phyloP scores from a whole-genome alignment of 92 coral and sea anemone species.

The Zoanthus sansibaricus region DNA sequence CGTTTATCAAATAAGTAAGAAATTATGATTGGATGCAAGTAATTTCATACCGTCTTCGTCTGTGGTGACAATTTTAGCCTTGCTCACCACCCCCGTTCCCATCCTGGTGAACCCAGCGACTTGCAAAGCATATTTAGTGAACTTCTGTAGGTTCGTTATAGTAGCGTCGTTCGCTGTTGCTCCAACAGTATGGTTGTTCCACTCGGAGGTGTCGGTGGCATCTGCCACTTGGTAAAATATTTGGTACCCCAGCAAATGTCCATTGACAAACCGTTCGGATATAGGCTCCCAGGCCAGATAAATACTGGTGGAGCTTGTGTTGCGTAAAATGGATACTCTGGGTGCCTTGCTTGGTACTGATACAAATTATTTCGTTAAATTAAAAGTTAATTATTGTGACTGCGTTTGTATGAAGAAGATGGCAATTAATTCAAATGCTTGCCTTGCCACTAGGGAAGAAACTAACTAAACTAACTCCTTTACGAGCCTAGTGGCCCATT shows the following conservation, averaged over 20 bases:
- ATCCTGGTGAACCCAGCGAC: constrained; percentile 79
- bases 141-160: constrained; percentile 65
- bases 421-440: no score
- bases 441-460: no score
- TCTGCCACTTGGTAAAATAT: constrained; percentile 47
- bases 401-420: neutral
- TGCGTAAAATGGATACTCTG: constrained; percentile 22
- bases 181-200: constrained; percentile 59
- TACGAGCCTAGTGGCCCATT: no score
- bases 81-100: constrained; percentile 74
- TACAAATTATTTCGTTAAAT: neutral
- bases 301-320: constrained; percentile 55
- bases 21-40: neutral
- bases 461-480: no score
- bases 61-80: constrained; percentile 63
- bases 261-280: constrained; percentile 39
- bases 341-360: constrained; percentile 76
- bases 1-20: neutral
- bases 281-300: constrained; percentile 51
- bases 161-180: constrained; percentile 34
- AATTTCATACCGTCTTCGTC: constrained; percentile 83
- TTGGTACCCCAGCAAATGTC: constrained; percentile 49
- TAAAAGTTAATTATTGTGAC: neutral
- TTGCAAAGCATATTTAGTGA: constrained; percentile 70
- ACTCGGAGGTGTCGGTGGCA: constrained; percentile 33